A percentile compares a stretch with the other conserved stretches of the same genome.
Conservation (phyloP, 2,797 vertebrate genomes). For the Pseudomugil gertrudae region DNA sequence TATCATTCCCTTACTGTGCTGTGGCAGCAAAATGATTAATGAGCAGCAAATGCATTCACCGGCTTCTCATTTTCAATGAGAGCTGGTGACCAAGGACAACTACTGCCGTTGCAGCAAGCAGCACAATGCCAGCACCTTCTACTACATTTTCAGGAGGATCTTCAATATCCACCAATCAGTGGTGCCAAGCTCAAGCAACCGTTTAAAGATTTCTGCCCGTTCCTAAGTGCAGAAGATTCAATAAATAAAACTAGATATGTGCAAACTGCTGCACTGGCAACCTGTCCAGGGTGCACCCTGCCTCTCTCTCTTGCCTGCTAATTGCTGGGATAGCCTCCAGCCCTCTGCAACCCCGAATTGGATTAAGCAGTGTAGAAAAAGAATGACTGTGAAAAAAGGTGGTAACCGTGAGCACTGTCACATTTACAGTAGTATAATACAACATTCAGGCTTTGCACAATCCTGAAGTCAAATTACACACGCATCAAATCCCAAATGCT, state of each 20-base stretch:
- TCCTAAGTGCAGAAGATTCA: neutral
- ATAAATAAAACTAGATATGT: neutral
- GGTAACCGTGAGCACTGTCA: neutral
- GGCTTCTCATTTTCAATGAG: conserved; percentile 51
- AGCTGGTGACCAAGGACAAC: conserved; percentile 37
- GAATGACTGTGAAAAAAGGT: neutral
- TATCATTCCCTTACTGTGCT: conserved; percentile 43
- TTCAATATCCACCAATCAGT: conserved; percentile 28
- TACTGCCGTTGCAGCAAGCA: conserved; percentile 39
- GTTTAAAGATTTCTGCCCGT: conserved; percentile 1
- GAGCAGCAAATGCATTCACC: conserved; percentile 47
- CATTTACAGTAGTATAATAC: neutral
- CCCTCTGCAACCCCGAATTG: too few relatives aligned
- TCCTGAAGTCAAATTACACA: conserved; percentile 21
- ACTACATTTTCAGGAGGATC: conserved; percentile 13
- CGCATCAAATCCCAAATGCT: conserved; percentile 22
- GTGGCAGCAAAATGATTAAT: conserved; percentile 48
- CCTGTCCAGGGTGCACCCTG: too few relatives aligned
- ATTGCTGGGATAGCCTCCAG: too few relatives aligned
- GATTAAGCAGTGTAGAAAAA: too few relatives aligned
- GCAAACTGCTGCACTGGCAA: too few relatives aligned
- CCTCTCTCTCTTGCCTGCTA: too few relatives aligned
- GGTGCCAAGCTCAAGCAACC: conserved; percentile 15
- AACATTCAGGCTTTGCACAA: conserved; percentile 2
- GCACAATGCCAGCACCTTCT: conserved; percentile 1